phyloP scores from a whole-genome alignment of 2,888 invertebrate species.

The Plebejus argus region DNA sequence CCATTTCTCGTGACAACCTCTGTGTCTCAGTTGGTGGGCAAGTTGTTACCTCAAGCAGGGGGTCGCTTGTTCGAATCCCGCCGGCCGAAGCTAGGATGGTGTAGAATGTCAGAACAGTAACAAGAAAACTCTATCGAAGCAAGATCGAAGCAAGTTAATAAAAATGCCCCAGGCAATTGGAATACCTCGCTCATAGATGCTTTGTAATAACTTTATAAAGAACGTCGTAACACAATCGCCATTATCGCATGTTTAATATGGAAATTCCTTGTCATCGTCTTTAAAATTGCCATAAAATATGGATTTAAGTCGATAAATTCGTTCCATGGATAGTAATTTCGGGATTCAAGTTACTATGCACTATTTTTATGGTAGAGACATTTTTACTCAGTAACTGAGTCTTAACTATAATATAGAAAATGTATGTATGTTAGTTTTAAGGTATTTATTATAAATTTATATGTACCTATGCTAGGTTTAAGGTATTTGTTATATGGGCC shows the following conservation, averaged over 20 bases:
- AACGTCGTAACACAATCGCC: background rate
- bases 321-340: background rate
- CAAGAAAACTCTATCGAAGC: background rate
- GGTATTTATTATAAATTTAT: no score
- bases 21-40: no score
- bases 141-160: slow-evolving; percentile 23
- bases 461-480: no score
- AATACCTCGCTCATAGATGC: slow-evolving; percentile 19
- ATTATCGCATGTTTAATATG: slow-evolving; percentile 9
- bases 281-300: background rate
- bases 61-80: no score
- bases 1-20: no score
- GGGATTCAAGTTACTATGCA: background rate
- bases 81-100: background rate
- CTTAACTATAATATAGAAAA: no score
- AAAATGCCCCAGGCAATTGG: slow-evolving; percentile 8
- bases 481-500: no score
- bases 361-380: background rate
- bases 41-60: no score
- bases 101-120: background rate
- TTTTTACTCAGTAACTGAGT: background rate
- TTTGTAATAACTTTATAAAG: slow-evolving; percentile 27
- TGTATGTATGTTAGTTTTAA: no score
- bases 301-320: background rate
- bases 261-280: slow-evolving; percentile 13